Base-by-base conservation (phyloP, 2,888 invertebrate species). In the Sialis lutaria region DNA sequence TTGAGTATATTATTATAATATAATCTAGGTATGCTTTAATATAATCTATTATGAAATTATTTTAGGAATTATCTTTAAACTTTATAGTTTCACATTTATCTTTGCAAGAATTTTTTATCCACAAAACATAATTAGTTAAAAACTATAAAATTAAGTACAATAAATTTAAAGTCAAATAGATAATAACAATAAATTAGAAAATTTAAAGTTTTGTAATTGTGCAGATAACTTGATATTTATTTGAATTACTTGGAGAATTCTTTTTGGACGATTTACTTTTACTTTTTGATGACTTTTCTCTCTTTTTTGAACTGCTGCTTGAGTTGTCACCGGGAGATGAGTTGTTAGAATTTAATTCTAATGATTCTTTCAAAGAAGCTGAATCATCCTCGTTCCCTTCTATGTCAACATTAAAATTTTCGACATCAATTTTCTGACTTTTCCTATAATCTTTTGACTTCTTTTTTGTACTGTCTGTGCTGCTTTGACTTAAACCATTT, bases 261-360 rank as follows among this genome's bases (percentile, higher is more conserved):
- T 47, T 47, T 35, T 42, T 47, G 5, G 41, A 34, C 8, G 47
- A 47, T 35, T 42, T 47, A 10, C 42, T 47, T 47, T 42, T 42
- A 13, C 42, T 40, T 10, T 47, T 42, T 9, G 42, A 42, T 2
- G 42, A 42, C 13, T 42, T 42, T 22, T 42, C 42, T n/a, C 34
- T 13, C 31, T 33, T 42, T 32, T 22, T 42, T 12, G 37, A 33
- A 6, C 42, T 33, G 7, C 31, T 37, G 31, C 42, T 47, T 1
- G 47, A 30, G 10, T 13, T 31, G 7, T 32, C 42, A 6, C 22
- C 42, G 9, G 42, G 42, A 9, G 42, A 42, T 8, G 42, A 42
- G 22, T 31, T 40, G 12, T 34, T 47, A 6, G 45, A 45, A 31
- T 30, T 40, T n/a, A 40, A 10, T 8, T 47, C 42, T 33, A 42